These are phyloP conservation scores for Loris lydekkerianus DNA, from an alignment of 2,797 vertebrate species.

Conservation along the genomic window DNA sequence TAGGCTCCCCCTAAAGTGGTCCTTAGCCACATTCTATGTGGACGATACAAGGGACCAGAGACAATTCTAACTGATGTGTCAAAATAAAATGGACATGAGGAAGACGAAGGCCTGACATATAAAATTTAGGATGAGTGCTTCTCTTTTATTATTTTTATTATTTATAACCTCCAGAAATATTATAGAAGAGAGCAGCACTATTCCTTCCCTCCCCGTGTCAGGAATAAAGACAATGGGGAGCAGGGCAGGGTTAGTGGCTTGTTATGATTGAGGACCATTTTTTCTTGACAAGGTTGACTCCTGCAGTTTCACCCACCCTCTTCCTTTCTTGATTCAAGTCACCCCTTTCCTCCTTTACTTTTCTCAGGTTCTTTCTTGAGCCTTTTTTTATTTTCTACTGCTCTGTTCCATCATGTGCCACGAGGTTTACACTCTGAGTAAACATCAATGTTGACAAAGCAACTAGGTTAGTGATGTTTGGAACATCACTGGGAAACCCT, in stretches of 20 bases:
- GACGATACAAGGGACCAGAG: neutral
- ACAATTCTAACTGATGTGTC: constrained; percentile 15
- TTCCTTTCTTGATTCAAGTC: neutral
- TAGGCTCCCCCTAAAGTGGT: neutral
- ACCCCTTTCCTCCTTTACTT: neutral
- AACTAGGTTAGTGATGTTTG: too few relatives aligned
- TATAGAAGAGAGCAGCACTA: neutral
- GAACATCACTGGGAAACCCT: neutral
- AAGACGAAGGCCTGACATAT: neutral
- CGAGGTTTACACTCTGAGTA: neutral
- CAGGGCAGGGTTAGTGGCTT: neutral
- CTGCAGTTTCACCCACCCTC: neutral
- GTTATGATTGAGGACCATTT: neutral
- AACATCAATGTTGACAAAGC: neutral
- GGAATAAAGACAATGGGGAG: neutral
- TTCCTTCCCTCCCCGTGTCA: too few relatives aligned
- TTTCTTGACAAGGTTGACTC: neutral
- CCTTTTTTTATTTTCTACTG: neutral
- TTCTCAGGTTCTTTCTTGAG: neutral
- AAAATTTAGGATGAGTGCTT: neutral
- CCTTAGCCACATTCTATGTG: neutral
- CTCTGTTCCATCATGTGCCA: neutral
- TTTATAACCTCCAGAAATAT: neutral
- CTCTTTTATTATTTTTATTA: constrained; percentile 1
- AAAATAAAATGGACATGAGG: constrained; percentile 37